Conservation (phyloP, 2,113 vertebrate genomes). For the Pheucticus melanocephalus region DNA sequence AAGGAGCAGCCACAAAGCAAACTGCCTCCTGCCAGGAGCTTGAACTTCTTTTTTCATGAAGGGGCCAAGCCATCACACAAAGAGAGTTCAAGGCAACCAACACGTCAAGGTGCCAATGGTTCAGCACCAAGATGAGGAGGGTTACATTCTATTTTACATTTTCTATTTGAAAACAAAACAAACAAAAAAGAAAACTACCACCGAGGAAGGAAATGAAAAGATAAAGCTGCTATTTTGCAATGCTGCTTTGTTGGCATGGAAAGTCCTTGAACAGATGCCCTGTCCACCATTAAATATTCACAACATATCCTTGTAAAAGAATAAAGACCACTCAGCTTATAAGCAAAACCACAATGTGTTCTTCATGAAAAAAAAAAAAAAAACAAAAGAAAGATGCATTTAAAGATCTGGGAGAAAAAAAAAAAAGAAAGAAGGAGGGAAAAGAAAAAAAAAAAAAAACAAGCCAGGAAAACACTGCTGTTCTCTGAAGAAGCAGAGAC, state of each 20-base stretch:
- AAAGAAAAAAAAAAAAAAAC: neutral
- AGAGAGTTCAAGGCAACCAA: neutral
- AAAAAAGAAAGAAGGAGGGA: neutral
- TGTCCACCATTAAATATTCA: slow-evolving; percentile 68
- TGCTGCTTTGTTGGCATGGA: slow-evolving; percentile 19
- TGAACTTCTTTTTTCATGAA: neutral
- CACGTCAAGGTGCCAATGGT: neutral
- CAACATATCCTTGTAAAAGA: slow-evolving; percentile 52
- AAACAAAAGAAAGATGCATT: neutral
- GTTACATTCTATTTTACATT: neutral
- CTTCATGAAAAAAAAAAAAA: neutral
- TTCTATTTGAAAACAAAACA: neutral
- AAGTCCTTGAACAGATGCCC: slow-evolving; percentile 56
- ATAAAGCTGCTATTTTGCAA: slow-evolving; percentile 43
- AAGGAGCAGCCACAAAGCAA: neutral
- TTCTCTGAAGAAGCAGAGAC: slow-evolving; percentile 66
- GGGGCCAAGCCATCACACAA: neutral
- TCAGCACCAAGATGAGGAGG: neutral
- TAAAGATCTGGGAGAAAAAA: neutral
- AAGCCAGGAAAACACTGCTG: neutral
- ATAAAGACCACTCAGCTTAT: slow-evolving; percentile 37
- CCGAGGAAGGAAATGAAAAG: neutral
- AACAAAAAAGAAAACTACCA: neutral
- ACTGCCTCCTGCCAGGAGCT: neutral
- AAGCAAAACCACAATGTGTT: slow-evolving; percentile 20